Percentiles rank a stretch among this genome's conserved stretches.
Conservation (phyloP, 2,797 vertebrate species). For the Sebastes minor region DNA sequence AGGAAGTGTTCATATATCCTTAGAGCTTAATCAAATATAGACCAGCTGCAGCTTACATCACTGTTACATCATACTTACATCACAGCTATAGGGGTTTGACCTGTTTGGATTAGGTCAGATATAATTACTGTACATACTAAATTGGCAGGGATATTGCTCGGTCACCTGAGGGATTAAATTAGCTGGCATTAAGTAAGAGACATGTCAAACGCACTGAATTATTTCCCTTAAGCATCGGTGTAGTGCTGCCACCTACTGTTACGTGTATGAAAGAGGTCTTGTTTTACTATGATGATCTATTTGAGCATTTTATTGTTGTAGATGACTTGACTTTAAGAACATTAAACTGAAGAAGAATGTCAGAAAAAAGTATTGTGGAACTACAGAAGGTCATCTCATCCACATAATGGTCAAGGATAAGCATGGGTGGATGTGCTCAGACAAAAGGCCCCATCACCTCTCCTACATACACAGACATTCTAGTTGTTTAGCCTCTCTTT, state of each 20-base stretch:
- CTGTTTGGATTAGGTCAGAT: conserved; percentile 38
- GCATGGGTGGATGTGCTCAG: too few species aligned
- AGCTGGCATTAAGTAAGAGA: neutral
- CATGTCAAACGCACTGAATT: neutral
- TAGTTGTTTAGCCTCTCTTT: too few species aligned
- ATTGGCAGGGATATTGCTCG: neutral
- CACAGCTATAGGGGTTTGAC: conserved; percentile 21
- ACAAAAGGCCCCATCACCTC: too few species aligned
- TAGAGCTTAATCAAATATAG: conserved; percentile 27
- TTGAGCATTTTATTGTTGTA: neutral
- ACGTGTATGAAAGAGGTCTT: neutral
- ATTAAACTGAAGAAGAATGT: neutral
- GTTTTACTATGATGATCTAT: neutral
- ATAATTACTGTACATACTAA: neutral
- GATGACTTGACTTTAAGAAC: neutral
- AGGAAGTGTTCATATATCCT: conserved; percentile 19
- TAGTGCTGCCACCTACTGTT: neutral
- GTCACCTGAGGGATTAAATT: neutral
- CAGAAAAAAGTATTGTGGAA: neutral
- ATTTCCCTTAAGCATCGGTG: too few species aligned
- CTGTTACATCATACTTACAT: neutral
- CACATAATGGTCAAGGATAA: too few species aligned
- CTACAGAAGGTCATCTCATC: too few species aligned
- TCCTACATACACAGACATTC: too few species aligned
- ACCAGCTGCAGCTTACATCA: neutral